Conservation (phyloP, 2,797 vertebrate genomes). For the Sebastes wilsoni region DNA sequence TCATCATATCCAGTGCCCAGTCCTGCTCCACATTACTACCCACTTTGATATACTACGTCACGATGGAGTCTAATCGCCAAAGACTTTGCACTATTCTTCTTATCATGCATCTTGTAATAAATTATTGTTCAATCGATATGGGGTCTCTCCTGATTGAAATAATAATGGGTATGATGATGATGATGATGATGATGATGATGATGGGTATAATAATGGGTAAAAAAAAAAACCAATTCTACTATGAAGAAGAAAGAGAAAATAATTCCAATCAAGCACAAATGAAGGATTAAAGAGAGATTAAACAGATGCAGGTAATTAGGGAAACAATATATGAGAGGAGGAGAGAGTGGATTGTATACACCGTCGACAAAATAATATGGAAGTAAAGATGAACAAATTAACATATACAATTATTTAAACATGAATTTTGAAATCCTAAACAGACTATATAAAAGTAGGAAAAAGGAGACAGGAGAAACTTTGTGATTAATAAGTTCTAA, state of each 20-base stretch:
- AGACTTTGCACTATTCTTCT: no score
- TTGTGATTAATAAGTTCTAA: constrained; percentile 7
- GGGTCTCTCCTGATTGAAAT: no score
- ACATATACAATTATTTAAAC: not conserved
- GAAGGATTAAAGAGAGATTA: constrained; percentile 13
- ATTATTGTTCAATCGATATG: no score
- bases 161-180: fast-evolving
- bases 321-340: not conserved
- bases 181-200: no score
- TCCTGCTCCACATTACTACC: no score
- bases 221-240: fast-evolving
- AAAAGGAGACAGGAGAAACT: not conserved
- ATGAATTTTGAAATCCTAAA: not conserved
- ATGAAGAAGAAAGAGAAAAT: not conserved
- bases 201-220: no score
- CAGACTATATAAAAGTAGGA: not conserved
- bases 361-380: not conserved
- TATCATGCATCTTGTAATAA: fast-evolving
- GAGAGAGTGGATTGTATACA: not conserved
- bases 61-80: no score
- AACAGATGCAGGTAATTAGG: not conserved
- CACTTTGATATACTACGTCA: no score
- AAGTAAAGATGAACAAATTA: not conserved
- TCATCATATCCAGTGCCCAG: no score
- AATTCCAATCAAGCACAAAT: not conserved